phyloP scores from a whole-genome alignment of 1,140 invertebrate species.

The Spodoptera litura region DNA sequence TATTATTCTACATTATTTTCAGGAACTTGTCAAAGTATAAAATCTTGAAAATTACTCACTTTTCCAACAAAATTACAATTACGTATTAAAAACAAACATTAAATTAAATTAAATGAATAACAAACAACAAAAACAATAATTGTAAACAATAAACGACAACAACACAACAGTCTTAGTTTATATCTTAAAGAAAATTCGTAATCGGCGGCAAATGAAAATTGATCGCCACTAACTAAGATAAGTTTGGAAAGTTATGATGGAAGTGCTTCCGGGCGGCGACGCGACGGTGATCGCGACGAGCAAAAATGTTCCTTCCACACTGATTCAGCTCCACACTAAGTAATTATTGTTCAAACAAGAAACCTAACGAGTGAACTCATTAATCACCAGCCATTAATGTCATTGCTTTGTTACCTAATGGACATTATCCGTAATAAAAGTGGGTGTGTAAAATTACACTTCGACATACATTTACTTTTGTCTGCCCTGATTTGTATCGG shows the following conservation, averaged over 20 bases:
- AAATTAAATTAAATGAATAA: background rate
- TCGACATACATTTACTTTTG: slow-evolving; percentile 15
- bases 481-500: slow-evolving; percentile 7
- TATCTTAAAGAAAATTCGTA: slow-evolving; percentile 70
- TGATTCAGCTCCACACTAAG: slow-evolving; percentile 70
- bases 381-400: slow-evolving; percentile 61
- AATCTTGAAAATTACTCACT: too few species aligned
- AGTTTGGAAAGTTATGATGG: slow-evolving; percentile 81
- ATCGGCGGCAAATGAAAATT: slow-evolving; percentile 83
- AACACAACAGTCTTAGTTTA: slow-evolving; percentile 34
- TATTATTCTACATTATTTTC: too few species aligned
- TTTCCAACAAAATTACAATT: background rate
- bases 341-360: slow-evolving; percentile 75
- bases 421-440: slow-evolving; percentile 44
- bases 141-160: slow-evolving; percentile 5
- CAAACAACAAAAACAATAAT: background rate
- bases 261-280: slow-evolving; percentile 69
- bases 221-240: slow-evolving; percentile 82
- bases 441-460: slow-evolving; percentile 44
- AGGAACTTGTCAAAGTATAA: too few species aligned
- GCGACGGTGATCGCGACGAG: slow-evolving; percentile 55
- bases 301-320: slow-evolving; percentile 71
- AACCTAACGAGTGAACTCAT: slow-evolving; percentile 58
- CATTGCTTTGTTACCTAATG: slow-evolving; percentile 55
- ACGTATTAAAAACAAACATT: background rate